phyloP scores from a whole-genome alignment of 1,140 invertebrate species.

The Argopecten irradians region DNA sequence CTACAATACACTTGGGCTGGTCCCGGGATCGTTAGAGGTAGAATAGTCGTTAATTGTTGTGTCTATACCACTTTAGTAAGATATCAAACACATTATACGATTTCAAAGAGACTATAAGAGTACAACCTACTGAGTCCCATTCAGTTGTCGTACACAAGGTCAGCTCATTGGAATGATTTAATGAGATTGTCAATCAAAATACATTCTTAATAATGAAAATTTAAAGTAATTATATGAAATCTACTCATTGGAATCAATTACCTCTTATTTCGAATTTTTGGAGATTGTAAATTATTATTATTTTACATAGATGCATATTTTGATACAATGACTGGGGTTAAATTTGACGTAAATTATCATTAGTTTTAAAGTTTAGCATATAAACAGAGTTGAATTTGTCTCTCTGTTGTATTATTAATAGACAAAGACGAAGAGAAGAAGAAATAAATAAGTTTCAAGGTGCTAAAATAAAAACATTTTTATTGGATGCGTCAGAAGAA shows the following conservation, averaged over 20 bases:
- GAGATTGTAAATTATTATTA: too few relatives aligned
- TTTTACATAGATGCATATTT: too few relatives aligned
- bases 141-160: neutral
- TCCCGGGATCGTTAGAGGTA: neutral
- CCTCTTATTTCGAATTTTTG: too few relatives aligned
- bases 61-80: conserved; percentile 10
- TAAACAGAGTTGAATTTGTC: too few relatives aligned
- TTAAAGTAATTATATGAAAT: neutral
- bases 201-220: neutral
- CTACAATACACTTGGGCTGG: neutral
- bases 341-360: too few relatives aligned
- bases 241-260: too few relatives aligned
- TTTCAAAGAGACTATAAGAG: neutral
- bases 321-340: too few relatives aligned
- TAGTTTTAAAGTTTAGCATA: too few relatives aligned
- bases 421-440: too few relatives aligned
- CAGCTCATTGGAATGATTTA: neutral
- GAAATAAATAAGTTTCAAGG: neutral
- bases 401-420: too few relatives aligned
- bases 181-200: neutral
- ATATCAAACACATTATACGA: neutral
- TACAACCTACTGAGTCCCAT: neutral
- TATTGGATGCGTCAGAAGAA: neutral
- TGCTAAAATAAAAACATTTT: neutral
- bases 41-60: neutral